These are phyloP conservation scores for Erpobdella octoculata DNA, from an alignment of 2,888 invertebrate genomes.

Conservation along the genomic window DNA sequence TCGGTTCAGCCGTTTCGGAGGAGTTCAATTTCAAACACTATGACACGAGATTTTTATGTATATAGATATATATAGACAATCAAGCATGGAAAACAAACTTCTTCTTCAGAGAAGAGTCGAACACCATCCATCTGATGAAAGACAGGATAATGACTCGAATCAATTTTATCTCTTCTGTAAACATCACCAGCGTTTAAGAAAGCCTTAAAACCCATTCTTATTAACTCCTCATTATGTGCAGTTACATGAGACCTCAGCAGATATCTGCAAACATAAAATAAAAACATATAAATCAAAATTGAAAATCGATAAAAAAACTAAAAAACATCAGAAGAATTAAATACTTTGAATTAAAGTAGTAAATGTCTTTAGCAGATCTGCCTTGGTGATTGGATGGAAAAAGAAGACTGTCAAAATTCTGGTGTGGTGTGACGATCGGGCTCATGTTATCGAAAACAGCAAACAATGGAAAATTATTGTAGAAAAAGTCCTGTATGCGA, in stretches of 20 bases:
- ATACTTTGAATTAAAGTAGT: constrained; percentile 74
- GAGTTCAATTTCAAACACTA: too few relatives aligned
- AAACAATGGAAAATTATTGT: constrained; percentile 71
- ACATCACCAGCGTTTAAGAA: constrained; percentile 92
- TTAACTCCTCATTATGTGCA: constrained; percentile 81
- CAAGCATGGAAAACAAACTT: constrained; percentile 46
- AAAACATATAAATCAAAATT: too few relatives aligned
- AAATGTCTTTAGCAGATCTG: constrained; percentile 78
- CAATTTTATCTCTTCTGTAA: constrained; percentile 88
- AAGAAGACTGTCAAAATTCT: constrained; percentile 83
- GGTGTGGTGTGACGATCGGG: constrained; percentile 74
- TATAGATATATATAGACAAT: too few relatives aligned
- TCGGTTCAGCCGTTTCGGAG: too few relatives aligned
- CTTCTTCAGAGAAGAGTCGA: constrained; percentile 64
- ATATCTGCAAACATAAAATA: too few relatives aligned
- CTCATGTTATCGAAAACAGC: constrained; percentile 76
- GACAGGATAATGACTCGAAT: constrained; percentile 86
- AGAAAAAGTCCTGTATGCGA: constrained; percentile 69
- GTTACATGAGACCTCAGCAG: constrained; percentile 84
- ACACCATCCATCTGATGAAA: constrained; percentile 93
- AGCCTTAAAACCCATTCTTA: constrained; percentile 76
- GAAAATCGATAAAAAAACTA: too few relatives aligned
- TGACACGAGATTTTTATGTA: too few relatives aligned
- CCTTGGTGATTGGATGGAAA: constrained; percentile 81
- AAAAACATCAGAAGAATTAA: not conserved